phyloP scores from a whole-genome alignment of 1,140 invertebrate species.

The Leucophenga varia region DNA sequence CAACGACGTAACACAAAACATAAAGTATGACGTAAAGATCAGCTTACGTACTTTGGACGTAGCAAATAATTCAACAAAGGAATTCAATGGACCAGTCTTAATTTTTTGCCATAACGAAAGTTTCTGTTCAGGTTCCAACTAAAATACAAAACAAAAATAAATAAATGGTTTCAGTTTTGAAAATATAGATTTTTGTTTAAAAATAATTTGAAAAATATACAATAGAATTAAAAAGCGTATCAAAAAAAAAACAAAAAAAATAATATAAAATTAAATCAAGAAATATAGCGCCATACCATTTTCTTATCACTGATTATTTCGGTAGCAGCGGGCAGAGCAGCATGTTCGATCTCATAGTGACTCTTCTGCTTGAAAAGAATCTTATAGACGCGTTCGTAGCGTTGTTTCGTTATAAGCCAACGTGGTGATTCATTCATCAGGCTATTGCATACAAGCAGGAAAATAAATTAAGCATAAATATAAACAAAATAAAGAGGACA shows the following conservation, averaged over 20 bases:
- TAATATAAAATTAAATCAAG: not conserved
- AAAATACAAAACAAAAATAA: not conserved
- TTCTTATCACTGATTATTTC: constrained; percentile 40
- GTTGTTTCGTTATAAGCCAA: constrained; percentile 76
- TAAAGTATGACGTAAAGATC: constrained; percentile 54
- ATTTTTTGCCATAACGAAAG: constrained; percentile 29
- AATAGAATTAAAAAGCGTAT: not conserved
- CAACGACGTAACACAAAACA: constrained; percentile 59
- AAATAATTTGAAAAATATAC: not conserved
- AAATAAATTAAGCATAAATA: not conserved
- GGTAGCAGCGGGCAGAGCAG: constrained; percentile 15
- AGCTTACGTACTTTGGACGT: constrained; percentile 39
- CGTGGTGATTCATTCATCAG: constrained; percentile 69
- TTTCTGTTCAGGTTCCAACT: constrained; percentile 23
- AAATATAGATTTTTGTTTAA: too few species aligned
- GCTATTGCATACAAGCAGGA: constrained; percentile 14
- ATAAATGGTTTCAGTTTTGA: too few species aligned
- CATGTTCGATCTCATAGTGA: constrained; percentile 43
- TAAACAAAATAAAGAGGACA: not conserved
- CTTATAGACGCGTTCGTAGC: constrained; percentile 68
- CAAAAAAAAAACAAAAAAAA: not conserved
- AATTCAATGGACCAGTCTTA: constrained; percentile 39
- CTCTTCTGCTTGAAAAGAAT: constrained; percentile 59
- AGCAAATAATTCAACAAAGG: constrained; percentile 42
- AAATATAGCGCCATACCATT: constrained; percentile 20